Conservation (phyloP, 1,140 invertebrate genomes). For the Hesperophylax magnus region DNA sequence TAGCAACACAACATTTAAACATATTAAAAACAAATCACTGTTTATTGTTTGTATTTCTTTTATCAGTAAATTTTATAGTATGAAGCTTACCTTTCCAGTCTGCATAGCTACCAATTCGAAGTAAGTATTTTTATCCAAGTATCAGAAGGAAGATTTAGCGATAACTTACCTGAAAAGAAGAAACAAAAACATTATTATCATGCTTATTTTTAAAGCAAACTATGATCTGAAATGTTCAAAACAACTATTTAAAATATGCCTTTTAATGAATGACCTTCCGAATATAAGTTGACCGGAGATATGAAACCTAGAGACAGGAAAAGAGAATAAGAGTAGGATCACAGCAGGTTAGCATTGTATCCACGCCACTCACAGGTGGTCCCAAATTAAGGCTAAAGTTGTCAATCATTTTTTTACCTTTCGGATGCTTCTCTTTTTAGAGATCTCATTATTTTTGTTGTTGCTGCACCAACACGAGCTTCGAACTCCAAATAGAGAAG, state of each 20-base stretch:
- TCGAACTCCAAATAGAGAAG: neutral
- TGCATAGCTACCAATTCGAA: neutral
- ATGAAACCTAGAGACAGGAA: no score
- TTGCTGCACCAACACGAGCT: neutral
- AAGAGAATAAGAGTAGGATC: neutral
- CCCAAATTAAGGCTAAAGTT: constrained; percentile 34
- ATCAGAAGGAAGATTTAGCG: neutral
- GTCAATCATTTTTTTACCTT: constrained; percentile 29
- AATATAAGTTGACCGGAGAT: no score
- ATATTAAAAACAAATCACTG: neutral
- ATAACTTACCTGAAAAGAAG: constrained; percentile 20
- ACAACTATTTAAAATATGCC: neutral
- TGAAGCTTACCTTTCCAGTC: neutral
- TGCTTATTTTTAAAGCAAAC: neutral
- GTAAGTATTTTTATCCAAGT: neutral
- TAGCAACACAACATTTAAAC: no score
- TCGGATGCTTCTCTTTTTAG: constrained; percentile 12
- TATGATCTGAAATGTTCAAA: neutral
- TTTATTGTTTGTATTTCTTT: neutral
- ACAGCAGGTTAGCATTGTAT: neutral
- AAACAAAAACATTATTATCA: constrained; percentile 12
- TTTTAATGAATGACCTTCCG: no score
- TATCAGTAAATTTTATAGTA: neutral
- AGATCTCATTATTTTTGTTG: neutral
- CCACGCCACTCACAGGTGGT: constrained; percentile 11